A percentile compares a stretch with the other conserved stretches of the same genome.
Conservation (phyloP, 2,797 vertebrate species). For the Choloepus didactylus region DNA sequence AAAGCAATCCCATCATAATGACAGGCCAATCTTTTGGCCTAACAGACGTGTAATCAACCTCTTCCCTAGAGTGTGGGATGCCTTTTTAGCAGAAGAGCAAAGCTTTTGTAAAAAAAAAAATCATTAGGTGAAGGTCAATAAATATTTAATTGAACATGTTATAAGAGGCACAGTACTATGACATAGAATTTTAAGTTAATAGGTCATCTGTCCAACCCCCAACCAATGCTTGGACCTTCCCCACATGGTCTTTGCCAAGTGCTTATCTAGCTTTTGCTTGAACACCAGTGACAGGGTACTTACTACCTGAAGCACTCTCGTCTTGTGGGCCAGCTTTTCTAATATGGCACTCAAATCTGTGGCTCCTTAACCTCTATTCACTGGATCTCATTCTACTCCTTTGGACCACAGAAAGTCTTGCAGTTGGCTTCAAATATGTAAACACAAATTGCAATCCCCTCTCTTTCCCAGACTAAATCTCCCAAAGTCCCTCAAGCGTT, state of each 20-base stretch:
- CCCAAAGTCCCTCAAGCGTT: slow-evolving; percentile 41
- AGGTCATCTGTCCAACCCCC: background rate
- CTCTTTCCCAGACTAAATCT: background rate
- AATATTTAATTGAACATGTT: slow-evolving; percentile 39
- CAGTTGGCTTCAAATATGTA: background rate
- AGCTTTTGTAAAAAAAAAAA: slow-evolving; percentile 17
- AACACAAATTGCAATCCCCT: background rate
- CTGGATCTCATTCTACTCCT: background rate
- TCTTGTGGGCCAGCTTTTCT: background rate
- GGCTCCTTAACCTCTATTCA: background rate
- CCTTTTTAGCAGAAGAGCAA: slow-evolving; percentile 31
- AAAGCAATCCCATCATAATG: slow-evolving; percentile 3
- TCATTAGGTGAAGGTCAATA: slow-evolving; percentile 21
- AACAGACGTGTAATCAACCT: background rate
- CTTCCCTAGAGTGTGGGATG: background rate
- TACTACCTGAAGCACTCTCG: background rate
- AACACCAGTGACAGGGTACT: background rate
- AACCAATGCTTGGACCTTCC: background rate
- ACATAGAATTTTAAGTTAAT: slow-evolving; percentile 18
- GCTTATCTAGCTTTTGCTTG: background rate
- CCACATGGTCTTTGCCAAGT: slow-evolving; percentile 20
- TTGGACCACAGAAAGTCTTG: background rate
- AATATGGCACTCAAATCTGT: background rate
- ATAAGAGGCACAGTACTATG: background rate
- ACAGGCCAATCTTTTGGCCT: background rate